A percentile compares a stretch with the other conserved stretches of the same genome.
Conservation (phyloP, 2,797 vertebrate genomes). For the Coregonus suidteri region DNA sequence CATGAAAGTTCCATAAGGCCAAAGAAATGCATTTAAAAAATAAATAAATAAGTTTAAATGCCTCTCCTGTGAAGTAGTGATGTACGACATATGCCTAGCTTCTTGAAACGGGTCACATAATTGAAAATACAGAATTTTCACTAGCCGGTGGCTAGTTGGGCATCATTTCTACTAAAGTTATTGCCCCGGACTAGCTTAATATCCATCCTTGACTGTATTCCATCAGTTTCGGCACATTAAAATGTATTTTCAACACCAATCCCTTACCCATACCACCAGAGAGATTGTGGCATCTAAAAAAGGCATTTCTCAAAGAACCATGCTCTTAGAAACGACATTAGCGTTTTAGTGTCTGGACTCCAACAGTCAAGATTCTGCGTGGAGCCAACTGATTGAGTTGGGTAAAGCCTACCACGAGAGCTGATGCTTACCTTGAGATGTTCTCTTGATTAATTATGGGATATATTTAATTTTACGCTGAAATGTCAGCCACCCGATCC, state of each 20-base stretch:
- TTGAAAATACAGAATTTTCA: too few species aligned
- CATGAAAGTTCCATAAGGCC: too few species aligned
- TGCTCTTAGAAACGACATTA: neutral
- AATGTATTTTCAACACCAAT: neutral
- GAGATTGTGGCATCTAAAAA: neutral
- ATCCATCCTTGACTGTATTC: too few species aligned
- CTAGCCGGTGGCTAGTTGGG: too few species aligned
- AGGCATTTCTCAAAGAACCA: neutral
- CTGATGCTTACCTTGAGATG: conserved; percentile 31
- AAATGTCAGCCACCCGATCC: conserved; percentile 50
- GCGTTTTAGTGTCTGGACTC: conserved; percentile 10
- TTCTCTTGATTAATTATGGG: conserved; percentile 53
- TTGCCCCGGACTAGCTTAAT: too few species aligned
- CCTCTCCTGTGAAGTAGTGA: too few species aligned
- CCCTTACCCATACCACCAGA: neutral
- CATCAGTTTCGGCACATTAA: too few species aligned
- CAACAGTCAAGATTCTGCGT: conserved; percentile 37
- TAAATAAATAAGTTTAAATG: too few species aligned
- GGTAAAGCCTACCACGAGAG: conserved; percentile 36
- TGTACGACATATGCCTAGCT: too few species aligned
- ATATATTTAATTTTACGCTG: conserved; percentile 50
- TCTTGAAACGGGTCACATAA: too few species aligned
- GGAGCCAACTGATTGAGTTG: conserved; percentile 22
- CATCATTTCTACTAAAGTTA: too few species aligned
- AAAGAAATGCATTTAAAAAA: too few species aligned